Evolutionary conservation across 2,888 invertebrate genomes (phyloP).

Genomic region (Polydrusus pterygomalis): DNA sequence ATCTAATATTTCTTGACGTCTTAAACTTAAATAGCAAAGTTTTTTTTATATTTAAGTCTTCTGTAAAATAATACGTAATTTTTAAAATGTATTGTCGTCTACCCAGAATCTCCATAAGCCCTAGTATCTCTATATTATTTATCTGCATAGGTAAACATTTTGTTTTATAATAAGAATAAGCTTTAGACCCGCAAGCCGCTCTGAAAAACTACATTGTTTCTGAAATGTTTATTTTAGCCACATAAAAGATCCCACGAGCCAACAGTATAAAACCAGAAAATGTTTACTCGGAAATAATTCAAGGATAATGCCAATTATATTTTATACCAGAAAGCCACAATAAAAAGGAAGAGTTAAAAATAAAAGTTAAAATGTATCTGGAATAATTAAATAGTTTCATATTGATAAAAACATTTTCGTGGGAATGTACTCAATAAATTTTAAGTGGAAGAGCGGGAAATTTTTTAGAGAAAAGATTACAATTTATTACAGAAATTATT

Average conservation of each 20-base stretch:
- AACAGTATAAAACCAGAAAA: slow-evolving; percentile 7
- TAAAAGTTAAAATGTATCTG: not conserved
- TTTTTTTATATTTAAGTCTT: too few species aligned
- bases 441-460: too few species aligned
- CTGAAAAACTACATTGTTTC: slow-evolving; percentile 3
- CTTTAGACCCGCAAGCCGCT: not conserved
- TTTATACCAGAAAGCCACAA: not conserved
- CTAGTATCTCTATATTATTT: not conserved
- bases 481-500: too few species aligned
- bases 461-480: too few species aligned
- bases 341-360: not conserved
- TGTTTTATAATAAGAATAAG: not conserved
- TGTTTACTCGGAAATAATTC: slow-evolving; percentile 7
- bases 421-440: too few species aligned
- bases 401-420: too few species aligned
- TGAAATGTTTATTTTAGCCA: slow-evolving; percentile 2
- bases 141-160: not conserved
- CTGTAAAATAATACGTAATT: too few species aligned
- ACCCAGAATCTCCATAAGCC: too few species aligned
- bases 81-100: too few species aligned
- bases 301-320: not conserved
- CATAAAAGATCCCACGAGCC: not conserved
- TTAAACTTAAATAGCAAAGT: too few species aligned
- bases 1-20: too few species aligned
- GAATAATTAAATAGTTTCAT: not conserved